Evolutionary conservation across 1,140 invertebrate genomes (phyloP), one percentile per base, ranked within the genome.

Genomic region (Brachionus koreanus): DNA sequence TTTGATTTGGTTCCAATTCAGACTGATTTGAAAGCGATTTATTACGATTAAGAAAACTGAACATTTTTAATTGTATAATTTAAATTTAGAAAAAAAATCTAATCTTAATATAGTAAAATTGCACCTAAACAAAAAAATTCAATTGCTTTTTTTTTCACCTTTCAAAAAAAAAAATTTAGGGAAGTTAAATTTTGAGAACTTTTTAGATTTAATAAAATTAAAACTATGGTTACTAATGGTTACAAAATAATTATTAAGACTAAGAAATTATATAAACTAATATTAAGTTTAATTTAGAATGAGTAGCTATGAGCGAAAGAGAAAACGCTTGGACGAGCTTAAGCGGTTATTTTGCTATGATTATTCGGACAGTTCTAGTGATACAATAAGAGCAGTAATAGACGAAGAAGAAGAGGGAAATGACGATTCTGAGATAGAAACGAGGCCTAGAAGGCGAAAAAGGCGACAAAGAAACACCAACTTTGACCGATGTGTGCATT

Each of bases 41-140:
- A 57, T 57, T 61, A 61, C 76, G 76, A 35, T 65, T 79, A n/a
- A 79, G 42, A 79, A 79, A 79, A 57, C 49, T 61, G 49, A 79
- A 79, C 76, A 79, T 79, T 7, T 77, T 19, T 35, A 39, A 42
- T 61, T 16, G n/a, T 16, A n/a, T 16, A 16, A 16, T 16, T 72
- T 72, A 39, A 16, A 39, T 72, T 72, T n/a, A n/a, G 7, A 23
- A 72, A 72, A 72, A 72, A 57, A 57, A 19, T 57, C 3, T 6
- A 57, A 57, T 57, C 19, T 57, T 42, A 10, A 72, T 39, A 72
- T 3, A 5, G 5, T 9, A 72, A 72, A 72, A 72, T n/a, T 39
- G 9, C n/a, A 72, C n/a, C 37, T 72, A 42, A 19, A 42, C 12
- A 10, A 35, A 2, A 72, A 72, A 72, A 43, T n/a, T 72, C 42